These are phyloP conservation scores for Ganaspis brasiliensis DNA, from an alignment of 2,888 invertebrate genomes.

Conservation along the genomic window DNA sequence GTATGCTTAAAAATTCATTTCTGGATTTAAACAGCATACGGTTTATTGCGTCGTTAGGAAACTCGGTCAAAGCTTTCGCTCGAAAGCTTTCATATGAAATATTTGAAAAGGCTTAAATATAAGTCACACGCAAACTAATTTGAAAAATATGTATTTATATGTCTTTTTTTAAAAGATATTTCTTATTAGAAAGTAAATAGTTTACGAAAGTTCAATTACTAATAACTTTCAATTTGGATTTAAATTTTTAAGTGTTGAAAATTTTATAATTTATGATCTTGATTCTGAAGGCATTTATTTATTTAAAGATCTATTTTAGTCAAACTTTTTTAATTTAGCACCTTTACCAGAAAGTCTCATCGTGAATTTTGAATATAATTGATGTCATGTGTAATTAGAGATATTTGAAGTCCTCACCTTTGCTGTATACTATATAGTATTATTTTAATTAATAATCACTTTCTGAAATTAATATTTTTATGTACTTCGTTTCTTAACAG, in stretches of 20 bases:
- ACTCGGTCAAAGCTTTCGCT: neutral
- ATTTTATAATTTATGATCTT: too few species aligned
- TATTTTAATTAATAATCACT: neutral
- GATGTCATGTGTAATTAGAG: neutral
- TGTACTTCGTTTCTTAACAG: too few species aligned
- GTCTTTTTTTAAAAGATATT: neutral
- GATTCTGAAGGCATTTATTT: too few species aligned
- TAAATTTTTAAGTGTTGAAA: too few species aligned
- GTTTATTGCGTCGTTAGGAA: neutral
- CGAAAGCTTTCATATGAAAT: slow-evolving; percentile 17
- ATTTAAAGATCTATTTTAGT: too few species aligned
- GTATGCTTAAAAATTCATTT: neutral
- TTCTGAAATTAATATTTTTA: too few species aligned
- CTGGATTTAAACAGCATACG: neutral
- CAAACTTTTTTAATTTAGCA: neutral
- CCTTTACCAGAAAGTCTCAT: neutral
- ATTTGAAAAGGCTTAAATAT: slow-evolving; percentile 21
- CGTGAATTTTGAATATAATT: neutral
- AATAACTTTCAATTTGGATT: too few species aligned
- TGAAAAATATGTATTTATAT: neutral
- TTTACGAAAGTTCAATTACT: too few species aligned
- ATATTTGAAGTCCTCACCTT: neutral
- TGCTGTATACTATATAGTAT: neutral
- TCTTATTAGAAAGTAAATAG: too few species aligned
- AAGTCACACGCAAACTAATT: neutral